These are phyloP conservation scores for Plusia festucae DNA, from an alignment of 2,888 invertebrate genomes.

Conservation along the genomic window DNA sequence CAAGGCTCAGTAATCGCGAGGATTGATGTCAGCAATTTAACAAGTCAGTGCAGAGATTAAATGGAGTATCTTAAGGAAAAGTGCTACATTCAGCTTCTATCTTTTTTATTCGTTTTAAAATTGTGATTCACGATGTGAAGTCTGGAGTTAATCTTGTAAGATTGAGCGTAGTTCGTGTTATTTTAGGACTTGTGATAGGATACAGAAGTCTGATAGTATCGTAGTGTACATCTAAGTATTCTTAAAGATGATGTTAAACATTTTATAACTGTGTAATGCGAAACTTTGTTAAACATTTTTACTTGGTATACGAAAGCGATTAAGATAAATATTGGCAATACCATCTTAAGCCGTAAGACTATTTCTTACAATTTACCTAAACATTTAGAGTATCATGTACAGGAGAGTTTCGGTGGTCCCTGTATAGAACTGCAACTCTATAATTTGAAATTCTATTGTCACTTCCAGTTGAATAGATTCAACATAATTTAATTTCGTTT, in stretches of 20 bases:
- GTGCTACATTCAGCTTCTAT: conserved; percentile 60
- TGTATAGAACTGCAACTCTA: too few species aligned
- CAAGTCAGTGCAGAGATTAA: conserved; percentile 76
- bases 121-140: conserved; percentile 66
- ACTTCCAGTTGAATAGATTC: too few species aligned
- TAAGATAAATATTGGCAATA: too few species aligned
- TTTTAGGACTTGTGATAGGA: conserved; percentile 12
- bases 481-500: too few species aligned
- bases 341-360: too few species aligned
- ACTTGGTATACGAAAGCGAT: too few species aligned
- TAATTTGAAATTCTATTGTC: too few species aligned
- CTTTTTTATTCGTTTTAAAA: conserved; percentile 60
- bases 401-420: too few species aligned
- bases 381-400: too few species aligned
- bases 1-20: conserved; percentile 68
- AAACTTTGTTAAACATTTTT: too few species aligned
- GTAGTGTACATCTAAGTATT: background rate
- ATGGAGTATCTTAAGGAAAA: conserved; percentile 74
- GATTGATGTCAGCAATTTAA: conserved; percentile 82
- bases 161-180: conserved; percentile 40
- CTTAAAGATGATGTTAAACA: background rate
- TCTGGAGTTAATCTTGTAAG: conserved; percentile 61
- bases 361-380: too few species aligned
- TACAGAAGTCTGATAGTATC: background rate
- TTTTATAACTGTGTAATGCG: too few species aligned